phyloP scores from a whole-genome alignment of 2,888 invertebrate genomes.

The Ophion ventricosus region DNA sequence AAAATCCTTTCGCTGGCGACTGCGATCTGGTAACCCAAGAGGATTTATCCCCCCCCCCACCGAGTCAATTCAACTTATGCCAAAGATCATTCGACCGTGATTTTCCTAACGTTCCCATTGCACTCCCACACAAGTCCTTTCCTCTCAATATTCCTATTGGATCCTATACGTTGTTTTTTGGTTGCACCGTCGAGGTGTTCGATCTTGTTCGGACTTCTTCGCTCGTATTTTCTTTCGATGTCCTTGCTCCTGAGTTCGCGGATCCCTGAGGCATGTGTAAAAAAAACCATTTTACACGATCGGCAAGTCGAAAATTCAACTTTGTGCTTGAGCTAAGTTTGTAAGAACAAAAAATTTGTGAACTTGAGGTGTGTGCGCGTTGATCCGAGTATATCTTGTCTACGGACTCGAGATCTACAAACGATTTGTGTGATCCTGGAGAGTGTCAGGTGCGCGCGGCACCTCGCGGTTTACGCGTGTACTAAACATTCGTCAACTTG shows the following conservation, averaged over 20 bases:
- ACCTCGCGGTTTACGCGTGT: constrained; percentile 17
- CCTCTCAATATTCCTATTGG: neutral
- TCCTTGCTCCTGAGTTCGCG: too few relatives aligned
- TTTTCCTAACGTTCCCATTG: neutral
- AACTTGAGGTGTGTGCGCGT: too few relatives aligned
- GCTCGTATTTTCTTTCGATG: too few relatives aligned
- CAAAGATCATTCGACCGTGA: constrained; percentile 33
- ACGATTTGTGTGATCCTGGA: constrained; percentile 47
- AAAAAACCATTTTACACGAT: too few relatives aligned
- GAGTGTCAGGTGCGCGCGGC: constrained; percentile 26
- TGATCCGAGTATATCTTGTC: constrained; percentile 16
- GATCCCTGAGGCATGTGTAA: too few relatives aligned
- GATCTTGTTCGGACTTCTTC: too few relatives aligned
- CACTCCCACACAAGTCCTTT: neutral
- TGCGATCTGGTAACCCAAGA: neutral
- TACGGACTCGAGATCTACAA: constrained; percentile 29
- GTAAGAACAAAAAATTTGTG: too few relatives aligned
- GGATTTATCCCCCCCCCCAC: constrained; percentile 13
- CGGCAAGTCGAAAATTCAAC: too few relatives aligned
- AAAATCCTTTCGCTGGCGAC: neutral
- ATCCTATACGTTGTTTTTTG: neutral
- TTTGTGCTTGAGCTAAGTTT: too few relatives aligned
- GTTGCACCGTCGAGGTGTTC: too few relatives aligned
- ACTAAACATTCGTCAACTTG: neutral
- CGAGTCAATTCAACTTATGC: constrained; percentile 26